These are phyloP conservation scores for Pantherophis guttatus DNA, from an alignment of 2,113 vertebrate genomes.

Conservation along the genomic window DNA sequence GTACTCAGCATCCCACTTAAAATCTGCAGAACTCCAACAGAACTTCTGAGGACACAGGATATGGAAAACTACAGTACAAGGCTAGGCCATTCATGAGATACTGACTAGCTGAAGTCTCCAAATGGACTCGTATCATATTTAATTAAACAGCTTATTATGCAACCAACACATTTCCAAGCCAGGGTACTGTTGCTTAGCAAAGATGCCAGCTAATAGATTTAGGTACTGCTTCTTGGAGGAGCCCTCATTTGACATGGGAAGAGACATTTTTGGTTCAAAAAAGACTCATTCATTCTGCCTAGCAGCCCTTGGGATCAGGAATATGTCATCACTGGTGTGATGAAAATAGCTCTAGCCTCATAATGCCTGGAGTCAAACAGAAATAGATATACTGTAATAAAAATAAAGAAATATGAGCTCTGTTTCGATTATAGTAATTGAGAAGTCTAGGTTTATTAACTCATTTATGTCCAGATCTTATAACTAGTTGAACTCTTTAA, in stretches of 20 bases:
- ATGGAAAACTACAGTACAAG: not conserved
- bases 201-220: constrained; percentile 1
- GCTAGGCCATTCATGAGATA: not conserved
- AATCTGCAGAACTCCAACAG: not conserved
- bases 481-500: not conserved
- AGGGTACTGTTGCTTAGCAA: not conserved
- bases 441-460: constrained; percentile 38
- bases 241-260: not conserved
- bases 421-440: constrained; percentile 3
- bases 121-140: not conserved
- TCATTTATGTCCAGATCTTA: not conserved
- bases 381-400: constrained; percentile 40
- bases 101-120: not conserved
- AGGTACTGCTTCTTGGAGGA: not conserved
- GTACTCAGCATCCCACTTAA: not conserved
- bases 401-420: constrained; percentile 49
- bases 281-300: constrained; percentile 14
- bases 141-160: not conserved
- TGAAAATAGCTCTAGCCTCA: constrained; percentile 22
- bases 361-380: constrained; percentile 21
- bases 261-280: not conserved
- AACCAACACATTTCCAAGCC: not conserved
- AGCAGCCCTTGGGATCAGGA: constrained; percentile 48
- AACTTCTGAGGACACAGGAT: not conserved
- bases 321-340: not conserved